Conservation (phyloP, 2,113 vertebrate genomes). For the Crotalus tigris region DNA sequence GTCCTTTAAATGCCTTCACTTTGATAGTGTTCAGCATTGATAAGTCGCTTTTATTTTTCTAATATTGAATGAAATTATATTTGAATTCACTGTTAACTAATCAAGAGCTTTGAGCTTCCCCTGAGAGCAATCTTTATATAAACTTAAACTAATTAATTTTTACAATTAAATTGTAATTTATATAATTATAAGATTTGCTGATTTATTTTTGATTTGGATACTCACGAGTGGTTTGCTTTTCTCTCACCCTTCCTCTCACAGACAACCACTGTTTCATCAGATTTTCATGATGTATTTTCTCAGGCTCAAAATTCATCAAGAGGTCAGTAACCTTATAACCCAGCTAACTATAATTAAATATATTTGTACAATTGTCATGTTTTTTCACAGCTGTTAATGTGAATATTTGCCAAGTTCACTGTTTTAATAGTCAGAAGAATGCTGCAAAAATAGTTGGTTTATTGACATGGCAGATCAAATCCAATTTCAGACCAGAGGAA, state of each 20-base stretch:
- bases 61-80: not conserved
- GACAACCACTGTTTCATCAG: constrained; percentile 58
- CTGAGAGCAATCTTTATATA: not conserved
- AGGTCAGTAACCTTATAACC: constrained; percentile 62
- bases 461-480: not conserved
- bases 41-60: not conserved
- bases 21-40: not conserved
- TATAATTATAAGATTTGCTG: not conserved
- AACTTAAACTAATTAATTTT: not conserved
- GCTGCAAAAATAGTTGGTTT: not conserved
- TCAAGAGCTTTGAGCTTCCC: not conserved
- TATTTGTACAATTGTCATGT: not conserved
- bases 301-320: constrained; percentile 52
- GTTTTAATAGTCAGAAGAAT: not conserved
- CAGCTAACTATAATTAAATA: not conserved
- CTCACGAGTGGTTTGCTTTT: constrained; percentile 6
- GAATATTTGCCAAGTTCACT: not conserved
- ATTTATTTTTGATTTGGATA: not conserved
- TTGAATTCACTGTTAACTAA: not conserved
- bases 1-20: not conserved
- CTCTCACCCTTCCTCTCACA: constrained; percentile 56
- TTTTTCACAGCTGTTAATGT: not conserved
- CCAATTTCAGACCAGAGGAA: not conserved
- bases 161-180: not conserved
- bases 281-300: constrained; percentile 55